Base-by-base conservation (phyloP, 2,888 invertebrate genomes). In the Coecobrya sp. region DNA sequence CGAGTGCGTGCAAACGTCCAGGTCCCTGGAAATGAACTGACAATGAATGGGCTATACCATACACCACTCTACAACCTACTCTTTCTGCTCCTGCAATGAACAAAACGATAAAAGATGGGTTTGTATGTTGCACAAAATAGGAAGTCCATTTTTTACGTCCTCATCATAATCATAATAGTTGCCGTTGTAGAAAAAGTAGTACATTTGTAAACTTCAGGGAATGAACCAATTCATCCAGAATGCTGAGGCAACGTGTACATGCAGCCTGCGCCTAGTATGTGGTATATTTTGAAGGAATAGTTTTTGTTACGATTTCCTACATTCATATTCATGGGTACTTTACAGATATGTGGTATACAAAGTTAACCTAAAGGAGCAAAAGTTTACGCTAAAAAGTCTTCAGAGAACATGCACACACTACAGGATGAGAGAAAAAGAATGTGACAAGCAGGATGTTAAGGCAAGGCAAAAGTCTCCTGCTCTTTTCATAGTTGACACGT, bases 281-380 rank as follows among this genome's bases (percentile, higher is more conserved):
- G 25, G 25, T 25, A 22, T n/a, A 2, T 16, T 25, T 45, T 52
- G 3, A 16, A 52, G 79, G 2, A 79, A 52, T 52, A n/a, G n/a
- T 59, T 81, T 36, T 59, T 82, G 49, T 52, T 82, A 27, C 82
- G 10, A 30, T 36, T 62, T 59, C 59, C 62, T 65, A 65, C 65
- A 65, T 65, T 85, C 65, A 65, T 85, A 85, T 85, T 85, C 85
- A 85, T 65, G 25, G 36, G n/a, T 25, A 73, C 36, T 30, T 52
- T 13, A 79, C 52, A 85, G 22, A 65, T 5, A 30, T 36, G 22
- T 42, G 13, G 22, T 86, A 70, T 52, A 70, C 86, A 52, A 86
- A 86, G 36, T 86, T 70, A 86, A 86, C 86, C 86, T 86, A 68
- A 85, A 82, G n/a, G 36, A 10, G 19, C 16, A 27, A 30, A 85